Evolutionary conservation across 2,113 vertebrate genomes (phyloP), one percentile per base, ranked within the genome.

Genomic region (Cyanoderma ruficeps): DNA sequence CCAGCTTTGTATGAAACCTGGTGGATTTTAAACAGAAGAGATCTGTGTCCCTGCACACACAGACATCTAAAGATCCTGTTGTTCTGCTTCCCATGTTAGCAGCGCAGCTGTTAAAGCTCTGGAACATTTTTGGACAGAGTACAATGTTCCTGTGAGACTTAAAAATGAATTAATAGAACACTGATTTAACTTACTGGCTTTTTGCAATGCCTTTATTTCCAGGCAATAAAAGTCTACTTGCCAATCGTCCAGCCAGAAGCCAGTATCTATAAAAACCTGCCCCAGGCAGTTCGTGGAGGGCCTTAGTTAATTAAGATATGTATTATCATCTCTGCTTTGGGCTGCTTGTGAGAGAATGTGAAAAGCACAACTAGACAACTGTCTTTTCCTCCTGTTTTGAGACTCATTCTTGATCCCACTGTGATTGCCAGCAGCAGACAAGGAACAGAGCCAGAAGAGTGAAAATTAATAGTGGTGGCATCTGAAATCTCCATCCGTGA

Each of bases 341-440:
- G 88, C 65, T 93, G 60, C 90, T 92, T 93, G 52, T 60, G 53
- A 82, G 77, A 92, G 86, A 94, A 93, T 67, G 76, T 87, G 50
- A 91, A 96, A 97, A 96, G 96, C 93, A 91, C 95, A 94, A 92
- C 80, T 56, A 89, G 92, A 95, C 92, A 95, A 94, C 90, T 91
- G 85, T 91, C 89, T 92, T 27, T 68, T 65, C 46, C 87, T 93
- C 88, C 90, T 92, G 82, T 93, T 94, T 93, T 82, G 89, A 93
- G 93, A 84, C 71, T 92, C 47, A 28, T 87, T 90, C 90, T 96
- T 94, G 90, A 76, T 96, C 90, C 90, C 88, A 83, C 86, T 95
- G 88, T 94, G 94, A 94, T 59, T 94, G 93, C 90, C 94, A 96
- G 93, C 88, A 95, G 93, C 80, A 88, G 92, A 88, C 41, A 94